A percentile compares a stretch with the other conserved stretches of the same genome.
These are phyloP conservation scores for Protodeltote pygarga DNA, from an alignment of 2,888 invertebrate genomes.

Conservation along the genomic window DNA sequence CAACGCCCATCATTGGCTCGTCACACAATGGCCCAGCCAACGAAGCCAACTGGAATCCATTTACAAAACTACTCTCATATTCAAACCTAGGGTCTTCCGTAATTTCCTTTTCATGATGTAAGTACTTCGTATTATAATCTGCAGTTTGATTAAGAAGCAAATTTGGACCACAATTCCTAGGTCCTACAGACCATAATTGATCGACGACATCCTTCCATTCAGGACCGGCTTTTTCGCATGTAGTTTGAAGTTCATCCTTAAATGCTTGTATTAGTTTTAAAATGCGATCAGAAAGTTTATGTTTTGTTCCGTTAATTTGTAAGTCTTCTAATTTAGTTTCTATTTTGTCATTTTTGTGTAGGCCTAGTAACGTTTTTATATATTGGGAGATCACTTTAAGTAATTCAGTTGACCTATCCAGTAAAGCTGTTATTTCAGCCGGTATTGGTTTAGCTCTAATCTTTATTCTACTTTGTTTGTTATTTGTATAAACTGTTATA, in stretches of 20 bases:
- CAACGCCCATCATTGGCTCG: conserved; percentile 98
- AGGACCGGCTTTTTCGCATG: conserved; percentile 87
- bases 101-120: conserved; percentile 72
- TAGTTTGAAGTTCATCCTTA: conserved; percentile 86
- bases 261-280: conserved; percentile 78
- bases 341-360: conserved; percentile 71
- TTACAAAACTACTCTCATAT: conserved; percentile 93
- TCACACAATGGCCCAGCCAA: conserved; percentile 97
- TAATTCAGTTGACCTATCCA: conserved; percentile 91
- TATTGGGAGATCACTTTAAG: conserved; percentile 89
- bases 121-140: conserved; percentile 86
- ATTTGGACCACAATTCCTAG: conserved; percentile 95
- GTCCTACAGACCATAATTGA: conserved; percentile 97
- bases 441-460: conserved; percentile 94
- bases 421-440: conserved; percentile 88
- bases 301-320: conserved; percentile 64
- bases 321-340: conserved; percentile 67
- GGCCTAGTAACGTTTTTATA: conserved; percentile 75
- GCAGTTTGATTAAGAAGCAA: conserved; percentile 93
- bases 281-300: conserved; percentile 75
- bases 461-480: conserved; percentile 90
- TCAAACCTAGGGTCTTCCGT: conserved; percentile 86
- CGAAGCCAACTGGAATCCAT: conserved; percentile 95
- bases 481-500: conserved; percentile 89
- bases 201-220: conserved; percentile 85